Base-by-base conservation (phyloP, 2,888 invertebrate genomes). In the Xylota sylvarum region DNA sequence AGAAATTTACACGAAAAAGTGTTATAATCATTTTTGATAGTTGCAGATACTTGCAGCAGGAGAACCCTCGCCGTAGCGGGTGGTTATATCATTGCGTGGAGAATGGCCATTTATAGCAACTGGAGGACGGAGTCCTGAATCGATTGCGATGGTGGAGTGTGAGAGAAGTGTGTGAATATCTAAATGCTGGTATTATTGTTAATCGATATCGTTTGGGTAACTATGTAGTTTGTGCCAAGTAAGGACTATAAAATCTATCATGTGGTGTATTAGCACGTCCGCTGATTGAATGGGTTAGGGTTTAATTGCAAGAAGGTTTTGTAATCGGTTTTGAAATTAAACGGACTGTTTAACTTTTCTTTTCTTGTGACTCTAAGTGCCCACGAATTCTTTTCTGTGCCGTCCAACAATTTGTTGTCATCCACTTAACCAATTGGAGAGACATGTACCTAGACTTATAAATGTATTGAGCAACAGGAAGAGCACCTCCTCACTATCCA, bases 141-240 rank as follows among this genome's bases (percentile, higher is more conserved):
- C 10, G 12, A 37, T 43, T 37, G n/a, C 0, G 37, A 43, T 27
- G 14, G 17, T 3, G 10, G 37, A 27, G 50, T 43, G 46, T 52
- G 40, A 37, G n/a, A 5, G 27, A 55, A n/a, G 60, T 62, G 62
- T 76, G 69, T 46, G 48, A 62, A 55, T 17, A 10, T 40, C n/a
- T 52, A 30, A 60, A 60, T 9, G 14, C 56, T 50, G 43, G 23
- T 9, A n/a, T 35, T 48, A 58, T 37, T 46, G 60, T 35, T 62
- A 76, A 81, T 81, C 81, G 76, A 81, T 81, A 81, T 14, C 19
- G 40, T 79, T 67, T 35, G 10, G 19, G 19, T 52, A 43, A 32
- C 32, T 56, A n/a, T n/a, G n/a, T n/a, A 56, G 27, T n/a, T 30
- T 32, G 37, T 17, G 43, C n/a, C 27, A 30, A 46, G 46, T 64